These are phyloP conservation scores for Grammomys surdaster DNA, from an alignment of 2,113 vertebrate genomes.

Conservation along the genomic window DNA sequence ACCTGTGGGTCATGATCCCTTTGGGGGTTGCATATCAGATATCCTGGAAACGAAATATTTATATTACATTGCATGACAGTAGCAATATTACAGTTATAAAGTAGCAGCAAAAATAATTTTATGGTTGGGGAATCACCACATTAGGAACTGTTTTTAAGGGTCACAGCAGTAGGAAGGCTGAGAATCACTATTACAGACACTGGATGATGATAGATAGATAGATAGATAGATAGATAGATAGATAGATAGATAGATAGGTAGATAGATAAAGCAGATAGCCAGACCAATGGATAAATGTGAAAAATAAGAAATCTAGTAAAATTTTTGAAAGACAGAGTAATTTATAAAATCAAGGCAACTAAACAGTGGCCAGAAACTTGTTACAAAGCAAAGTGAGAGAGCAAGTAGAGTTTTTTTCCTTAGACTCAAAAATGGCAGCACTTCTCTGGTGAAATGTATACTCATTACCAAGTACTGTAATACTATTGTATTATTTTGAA, in stretches of 20 bases:
- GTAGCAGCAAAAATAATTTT: neutral
- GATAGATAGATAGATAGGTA: neutral
- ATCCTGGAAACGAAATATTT: no score
- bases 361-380: neutral
- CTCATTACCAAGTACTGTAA: neutral
- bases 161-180: neutral
- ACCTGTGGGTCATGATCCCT: neutral
- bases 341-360: neutral
- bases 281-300: neutral
- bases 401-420: neutral
- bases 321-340: conserved; percentile 13
- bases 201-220: neutral
- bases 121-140: neutral
- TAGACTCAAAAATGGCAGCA: neutral
- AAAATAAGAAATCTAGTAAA: conserved; percentile 17
- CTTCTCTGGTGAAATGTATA: neutral
- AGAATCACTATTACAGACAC: neutral
- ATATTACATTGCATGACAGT: neutral
- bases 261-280: no score
- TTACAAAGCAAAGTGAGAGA: neutral
- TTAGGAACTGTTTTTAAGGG: neutral
- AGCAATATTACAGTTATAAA: neutral
- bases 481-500: neutral
- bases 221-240: neutral
- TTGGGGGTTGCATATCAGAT: neutral